These are phyloP conservation scores for Pollenia griseotomentosa DNA, from an alignment of 2,888 invertebrate genomes.

Conservation along the genomic window DNA sequence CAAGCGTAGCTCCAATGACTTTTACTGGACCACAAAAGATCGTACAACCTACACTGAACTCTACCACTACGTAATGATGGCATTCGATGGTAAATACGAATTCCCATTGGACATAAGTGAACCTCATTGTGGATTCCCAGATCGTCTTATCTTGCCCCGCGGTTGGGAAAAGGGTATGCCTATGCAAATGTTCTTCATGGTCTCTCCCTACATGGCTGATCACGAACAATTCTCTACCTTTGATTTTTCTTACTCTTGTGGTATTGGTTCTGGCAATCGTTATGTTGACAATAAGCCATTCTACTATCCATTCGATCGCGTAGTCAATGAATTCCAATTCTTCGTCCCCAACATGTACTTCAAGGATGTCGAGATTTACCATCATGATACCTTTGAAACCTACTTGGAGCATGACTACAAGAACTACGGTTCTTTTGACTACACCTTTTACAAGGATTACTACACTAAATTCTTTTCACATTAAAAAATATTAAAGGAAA, in stretches of 20 bases:
- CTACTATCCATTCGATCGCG: slow-evolving; percentile 90
- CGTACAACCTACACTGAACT: slow-evolving; percentile 83
- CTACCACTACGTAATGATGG: slow-evolving; percentile 84
- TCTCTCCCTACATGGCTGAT: slow-evolving; percentile 84
- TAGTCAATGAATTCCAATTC: slow-evolving; percentile 86
- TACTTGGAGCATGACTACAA: slow-evolving; percentile 76
- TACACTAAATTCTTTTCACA: slow-evolving; percentile 67
- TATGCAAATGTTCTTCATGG: slow-evolving; percentile 86
- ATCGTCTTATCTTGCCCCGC: slow-evolving; percentile 87
- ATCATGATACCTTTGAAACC: slow-evolving; percentile 74
- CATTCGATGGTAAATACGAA: slow-evolving; percentile 83
- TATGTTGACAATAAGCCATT: slow-evolving; percentile 86
- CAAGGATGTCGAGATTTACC: slow-evolving; percentile 85
- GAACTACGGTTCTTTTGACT: slow-evolving; percentile 75
- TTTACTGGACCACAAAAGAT: slow-evolving; percentile 85
- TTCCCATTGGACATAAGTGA: slow-evolving; percentile 84
- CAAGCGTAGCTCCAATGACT: slow-evolving; percentile 77
- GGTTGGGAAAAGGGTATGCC: slow-evolving; percentile 87
- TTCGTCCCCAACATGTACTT: slow-evolving; percentile 88
- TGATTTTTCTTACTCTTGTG: slow-evolving; percentile 84
- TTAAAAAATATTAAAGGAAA: neutral
- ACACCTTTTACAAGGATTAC: slow-evolving; percentile 72
- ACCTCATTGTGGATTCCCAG: slow-evolving; percentile 86
- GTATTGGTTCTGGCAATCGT: slow-evolving; percentile 85
- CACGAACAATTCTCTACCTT: slow-evolving; percentile 82